Conservation (phyloP, 92 coral and sea anemone genomes). For the Siderastrea siderea region DNA sequence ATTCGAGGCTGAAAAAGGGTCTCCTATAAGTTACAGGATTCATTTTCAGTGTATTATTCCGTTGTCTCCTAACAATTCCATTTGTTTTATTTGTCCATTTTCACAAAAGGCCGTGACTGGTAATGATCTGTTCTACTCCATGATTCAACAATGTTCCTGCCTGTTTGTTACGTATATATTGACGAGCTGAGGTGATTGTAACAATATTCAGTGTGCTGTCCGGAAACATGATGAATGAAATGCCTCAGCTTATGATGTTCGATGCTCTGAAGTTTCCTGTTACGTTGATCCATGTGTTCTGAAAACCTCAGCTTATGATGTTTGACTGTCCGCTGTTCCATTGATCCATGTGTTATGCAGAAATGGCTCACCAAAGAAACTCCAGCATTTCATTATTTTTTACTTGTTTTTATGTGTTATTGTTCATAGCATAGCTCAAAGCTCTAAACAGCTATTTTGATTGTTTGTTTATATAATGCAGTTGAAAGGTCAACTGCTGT, state of each 20-base stretch:
- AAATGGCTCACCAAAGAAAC: conserved; percentile 22
- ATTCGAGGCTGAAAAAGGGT: neutral
- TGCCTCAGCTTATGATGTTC: conserved; percentile 30
- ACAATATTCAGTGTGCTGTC: conserved; percentile 32
- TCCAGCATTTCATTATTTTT: neutral
- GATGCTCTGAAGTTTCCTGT: conserved; percentile 18
- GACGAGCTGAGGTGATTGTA: conserved; percentile 38
- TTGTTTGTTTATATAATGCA: conserved; percentile 13
- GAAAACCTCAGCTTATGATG: conserved; percentile 31
- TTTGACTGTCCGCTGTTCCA: conserved; percentile 28
- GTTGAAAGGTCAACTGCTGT: conserved; percentile 1
- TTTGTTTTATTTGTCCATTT: conserved; percentile 54
- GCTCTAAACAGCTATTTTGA: neutral
- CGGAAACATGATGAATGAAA: conserved; percentile 21
- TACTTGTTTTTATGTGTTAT: neutral
- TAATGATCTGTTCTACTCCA: conserved; percentile 36
- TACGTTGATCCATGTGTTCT: conserved; percentile 27
- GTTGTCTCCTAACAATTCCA: conserved; percentile 18
- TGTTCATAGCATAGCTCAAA: neutral
- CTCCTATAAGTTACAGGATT: neutral
- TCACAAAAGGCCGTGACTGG: conserved; percentile 53
- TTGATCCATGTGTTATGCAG: conserved; percentile 30
- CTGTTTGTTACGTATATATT: conserved; percentile 17
- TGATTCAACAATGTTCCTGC: conserved; percentile 45
- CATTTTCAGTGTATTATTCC: neutral